Percentiles rank a stretch among this genome's conserved stretches.
Evolutionary conservation across 2,888 invertebrate species (phyloP).

Genomic region (Drosophila mercatorum): DNA sequence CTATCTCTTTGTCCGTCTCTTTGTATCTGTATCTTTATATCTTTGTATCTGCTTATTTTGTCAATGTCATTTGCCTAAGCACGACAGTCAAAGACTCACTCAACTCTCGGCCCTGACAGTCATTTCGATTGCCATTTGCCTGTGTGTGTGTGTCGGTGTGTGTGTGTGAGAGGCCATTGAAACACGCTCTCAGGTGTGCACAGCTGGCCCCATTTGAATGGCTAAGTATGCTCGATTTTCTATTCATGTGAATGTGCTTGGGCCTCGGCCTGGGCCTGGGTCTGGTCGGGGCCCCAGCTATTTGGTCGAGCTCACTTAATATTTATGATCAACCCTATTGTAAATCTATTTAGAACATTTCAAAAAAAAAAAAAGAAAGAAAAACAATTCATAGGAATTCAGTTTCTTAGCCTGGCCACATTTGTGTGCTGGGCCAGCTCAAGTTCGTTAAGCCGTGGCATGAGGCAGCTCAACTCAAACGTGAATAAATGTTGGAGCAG

Average conservation of each 20-base stretch:
- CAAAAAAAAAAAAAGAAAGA: constrained; percentile 10
- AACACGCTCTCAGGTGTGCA: constrained; percentile 39
- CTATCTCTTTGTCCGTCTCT: not conserved
- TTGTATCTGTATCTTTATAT: constrained; percentile 23
- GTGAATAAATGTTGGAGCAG: not conserved
- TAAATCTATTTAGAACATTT: constrained; percentile 70
- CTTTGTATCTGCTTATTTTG: constrained; percentile 62
- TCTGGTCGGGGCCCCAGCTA: constrained; percentile 31
- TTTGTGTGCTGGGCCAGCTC: not conserved
- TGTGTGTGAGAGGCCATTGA: constrained; percentile 2
- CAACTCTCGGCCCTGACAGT: constrained; percentile 49
- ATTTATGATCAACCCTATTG: constrained; percentile 71
- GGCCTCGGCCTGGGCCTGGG: not conserved
- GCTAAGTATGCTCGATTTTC: constrained; percentile 37
- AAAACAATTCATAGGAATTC: constrained; percentile 6
- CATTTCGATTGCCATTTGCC: constrained; percentile 48
- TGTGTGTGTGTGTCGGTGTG: not conserved
- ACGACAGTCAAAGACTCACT: constrained; percentile 62
- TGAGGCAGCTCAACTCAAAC: too few relatives aligned
- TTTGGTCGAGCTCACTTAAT: constrained; percentile 59
- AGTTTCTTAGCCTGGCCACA: not conserved
- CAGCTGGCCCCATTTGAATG: constrained; percentile 41
- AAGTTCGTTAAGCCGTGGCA: constrained; percentile 12
- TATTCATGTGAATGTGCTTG: constrained; percentile 18
- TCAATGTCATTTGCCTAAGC: constrained; percentile 71